Conservation (phyloP, 2,113 vertebrate species). For the Ivindomyrus marchei region DNA sequence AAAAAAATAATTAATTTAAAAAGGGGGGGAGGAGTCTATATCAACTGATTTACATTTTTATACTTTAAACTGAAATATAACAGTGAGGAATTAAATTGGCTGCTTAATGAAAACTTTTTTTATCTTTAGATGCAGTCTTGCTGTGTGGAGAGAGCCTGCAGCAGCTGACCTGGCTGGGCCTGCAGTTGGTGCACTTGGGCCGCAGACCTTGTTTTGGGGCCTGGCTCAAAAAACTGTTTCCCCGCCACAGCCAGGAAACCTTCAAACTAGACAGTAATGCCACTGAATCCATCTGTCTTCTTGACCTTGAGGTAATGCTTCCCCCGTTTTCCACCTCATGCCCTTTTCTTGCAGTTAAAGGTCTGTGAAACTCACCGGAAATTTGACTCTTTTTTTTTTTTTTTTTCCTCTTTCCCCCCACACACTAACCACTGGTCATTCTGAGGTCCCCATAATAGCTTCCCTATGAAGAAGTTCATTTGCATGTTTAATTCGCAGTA, state of each 20-base stretch:
- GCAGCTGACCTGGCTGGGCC: constrained; percentile 86
- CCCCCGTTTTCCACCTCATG: too few species aligned
- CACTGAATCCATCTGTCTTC: constrained; percentile 85
- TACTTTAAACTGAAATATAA: neutral
- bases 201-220: constrained; percentile 64
- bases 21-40: neutral
- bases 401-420: too few species aligned
- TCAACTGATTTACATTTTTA: neutral
- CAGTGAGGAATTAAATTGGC: neutral
- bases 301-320: constrained; percentile 83
- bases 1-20: neutral
- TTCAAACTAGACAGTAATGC: constrained; percentile 84
- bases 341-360: neutral
- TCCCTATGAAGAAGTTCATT: neutral
- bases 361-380: neutral
- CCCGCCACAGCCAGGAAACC: constrained; percentile 84
- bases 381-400: too few species aligned
- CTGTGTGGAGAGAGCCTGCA: constrained; percentile 79
- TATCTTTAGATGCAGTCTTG: constrained; percentile 68
- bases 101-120: neutral
- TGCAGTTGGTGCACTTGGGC: constrained; percentile 76
- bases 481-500: neutral
- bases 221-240: constrained; percentile 89
- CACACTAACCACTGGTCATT: neutral
- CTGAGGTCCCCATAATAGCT: neutral